Percentiles rank a stretch among this genome's conserved stretches.
These are phyloP conservation scores for Formica exsecta DNA, from an alignment of 1,140 invertebrate species.

Conservation along the genomic window DNA sequence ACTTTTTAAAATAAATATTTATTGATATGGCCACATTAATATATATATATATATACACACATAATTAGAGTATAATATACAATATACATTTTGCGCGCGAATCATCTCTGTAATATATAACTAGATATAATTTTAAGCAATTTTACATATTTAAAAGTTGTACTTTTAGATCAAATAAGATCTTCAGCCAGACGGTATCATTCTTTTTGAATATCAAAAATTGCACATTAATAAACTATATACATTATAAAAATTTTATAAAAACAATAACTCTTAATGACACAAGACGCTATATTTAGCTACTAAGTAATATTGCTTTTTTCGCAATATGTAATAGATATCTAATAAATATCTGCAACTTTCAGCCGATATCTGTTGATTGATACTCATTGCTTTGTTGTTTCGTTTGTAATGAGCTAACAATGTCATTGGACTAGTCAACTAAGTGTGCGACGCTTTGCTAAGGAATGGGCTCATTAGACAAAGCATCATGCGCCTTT, in stretches of 20 bases:
- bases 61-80: constrained; percentile 6
- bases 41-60: constrained; percentile 23
- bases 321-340: not conserved
- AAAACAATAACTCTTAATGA: not conserved
- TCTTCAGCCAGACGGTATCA: not conserved
- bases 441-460: too few species aligned
- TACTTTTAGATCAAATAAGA: constrained; percentile 7
- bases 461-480: too few species aligned
- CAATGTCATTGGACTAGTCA: not conserved
- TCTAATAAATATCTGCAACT: not conserved
- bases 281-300: not conserved
- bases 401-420: not conserved
- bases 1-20: constrained; percentile 35
- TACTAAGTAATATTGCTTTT: not conserved
- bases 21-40: constrained; percentile 14
- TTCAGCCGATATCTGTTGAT: not conserved
- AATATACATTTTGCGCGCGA: constrained; percentile 6
- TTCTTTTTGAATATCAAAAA: not conserved
- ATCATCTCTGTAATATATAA: not conserved
- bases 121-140: constrained; percentile 2
- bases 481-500: not conserved
- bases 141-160: constrained; percentile 7
- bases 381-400: not conserved
- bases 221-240: constrained; percentile 24
- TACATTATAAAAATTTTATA: not conserved